These are phyloP conservation scores for Sebastes hubbsi DNA, from an alignment of 2,797 vertebrate species.

Conservation along the genomic window DNA sequence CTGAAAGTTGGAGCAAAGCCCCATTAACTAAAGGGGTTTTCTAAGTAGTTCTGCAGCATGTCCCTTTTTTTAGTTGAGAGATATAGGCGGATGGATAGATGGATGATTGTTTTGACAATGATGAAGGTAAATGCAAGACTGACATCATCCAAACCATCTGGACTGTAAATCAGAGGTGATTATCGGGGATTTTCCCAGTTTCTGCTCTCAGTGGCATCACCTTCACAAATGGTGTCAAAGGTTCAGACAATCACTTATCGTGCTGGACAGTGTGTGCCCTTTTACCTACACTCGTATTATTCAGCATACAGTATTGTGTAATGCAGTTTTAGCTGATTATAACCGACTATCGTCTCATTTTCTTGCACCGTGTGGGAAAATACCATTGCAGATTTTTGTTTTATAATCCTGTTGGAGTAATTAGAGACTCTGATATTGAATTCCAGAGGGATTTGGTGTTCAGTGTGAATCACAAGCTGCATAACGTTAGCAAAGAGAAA, in stretches of 20 bases:
- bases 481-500: background rate
- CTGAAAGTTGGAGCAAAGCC: background rate
- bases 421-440: conserved; percentile 8
- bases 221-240: background rate
- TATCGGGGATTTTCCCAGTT: background rate
- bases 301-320: background rate
- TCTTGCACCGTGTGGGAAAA: background rate
- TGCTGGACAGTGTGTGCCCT: background rate
- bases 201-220: background rate
- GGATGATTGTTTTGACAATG: background rate
- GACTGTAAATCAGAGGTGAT: background rate
- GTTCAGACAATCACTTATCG: background rate
- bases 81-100: background rate
- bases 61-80: background rate
- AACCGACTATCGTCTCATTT: background rate
- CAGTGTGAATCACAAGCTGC: background rate
- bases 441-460: conserved; percentile 38
- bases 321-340: background rate
- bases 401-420: conserved; percentile 30
- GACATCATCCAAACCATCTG: background rate
- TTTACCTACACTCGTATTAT: background rate
- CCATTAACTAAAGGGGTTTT: background rate
- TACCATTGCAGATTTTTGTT: conserved; percentile 12
- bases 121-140: background rate
- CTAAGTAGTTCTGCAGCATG: background rate